These are phyloP conservation scores for Cervus canadensis DNA, from an alignment of 2,113 vertebrate species.

Conservation along the genomic window DNA sequence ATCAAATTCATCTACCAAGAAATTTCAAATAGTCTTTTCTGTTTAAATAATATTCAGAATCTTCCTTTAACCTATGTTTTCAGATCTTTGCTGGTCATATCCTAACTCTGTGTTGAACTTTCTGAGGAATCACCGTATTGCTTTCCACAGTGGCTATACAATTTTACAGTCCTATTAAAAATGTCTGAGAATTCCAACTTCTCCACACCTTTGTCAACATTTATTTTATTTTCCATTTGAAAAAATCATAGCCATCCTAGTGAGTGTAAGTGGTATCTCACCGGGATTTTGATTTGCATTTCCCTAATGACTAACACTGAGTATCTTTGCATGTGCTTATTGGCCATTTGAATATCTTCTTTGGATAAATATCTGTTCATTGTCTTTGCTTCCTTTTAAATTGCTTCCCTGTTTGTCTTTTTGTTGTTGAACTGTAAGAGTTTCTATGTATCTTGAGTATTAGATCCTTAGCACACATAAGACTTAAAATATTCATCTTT, in stretches of 20 bases:
- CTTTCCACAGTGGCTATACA: not conserved
- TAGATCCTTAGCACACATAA: not conserved
- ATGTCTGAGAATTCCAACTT: not conserved
- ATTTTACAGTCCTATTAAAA: not conserved
- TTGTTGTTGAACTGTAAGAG: not conserved
- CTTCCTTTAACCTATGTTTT: constrained; percentile 11
- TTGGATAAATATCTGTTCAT: not conserved
- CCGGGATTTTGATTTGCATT: not conserved
- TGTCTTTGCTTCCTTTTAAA: not conserved
- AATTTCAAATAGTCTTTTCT: constrained; percentile 11
- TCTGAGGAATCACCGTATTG: not conserved
- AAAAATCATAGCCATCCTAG: not conserved
- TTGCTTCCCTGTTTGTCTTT: not conserved
- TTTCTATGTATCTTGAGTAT: not conserved
- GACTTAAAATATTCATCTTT: not conserved
- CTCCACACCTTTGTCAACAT: not conserved
- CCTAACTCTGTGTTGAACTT: not conserved
- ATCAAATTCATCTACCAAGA: constrained; percentile 60
- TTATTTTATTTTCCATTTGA: not conserved
- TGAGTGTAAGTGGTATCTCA: not conserved
- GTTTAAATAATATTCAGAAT: constrained; percentile 61
- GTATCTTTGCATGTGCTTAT: not conserved
- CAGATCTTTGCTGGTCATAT: not conserved
- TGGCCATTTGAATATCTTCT: not conserved
- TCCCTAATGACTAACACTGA: not conserved